Base-by-base conservation (phyloP, 2,797 vertebrate genomes). In the Sebastes elongatus region DNA sequence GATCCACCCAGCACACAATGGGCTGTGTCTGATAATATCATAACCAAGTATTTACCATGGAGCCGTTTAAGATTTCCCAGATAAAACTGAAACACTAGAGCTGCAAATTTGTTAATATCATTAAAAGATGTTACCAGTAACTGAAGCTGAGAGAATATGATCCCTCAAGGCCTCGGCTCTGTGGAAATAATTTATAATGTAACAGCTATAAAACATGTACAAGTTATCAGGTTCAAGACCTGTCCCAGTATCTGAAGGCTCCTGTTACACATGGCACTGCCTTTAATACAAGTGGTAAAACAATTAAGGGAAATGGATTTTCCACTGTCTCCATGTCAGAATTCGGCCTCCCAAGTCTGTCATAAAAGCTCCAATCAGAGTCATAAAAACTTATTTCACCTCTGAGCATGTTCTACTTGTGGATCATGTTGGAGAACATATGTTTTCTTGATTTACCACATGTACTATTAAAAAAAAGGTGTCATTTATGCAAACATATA, bases 101-200 rank as follows among this genome's bases (percentile, higher is more conserved):
- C 96, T 93, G 94, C 96, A 97, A 97, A 97, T 97, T 96, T 97
- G 97, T 97, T 99, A 99, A 99, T 99, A 97, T 97, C 97, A 97
- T 98, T 97, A 98, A 97, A 96, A 96, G 96, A 98, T 97, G 97
- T 98, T 98, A 99, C 95, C 96, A 96, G 93, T 96, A 98, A 97
- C 97, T 96, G 91, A 96, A 97, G 95, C 95, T 95, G 97, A 96
- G 97, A 97, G 96, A 97, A 97, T 95, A 96, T 83, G 96, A 97
- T 97, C 93, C 97, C 97, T 94, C 83, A 87, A 95, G 97, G 97
- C 95, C 95, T 80, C 69, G 80, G 94, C 46, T 94, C 97, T 97
- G 96, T 97, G 97, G 97, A 97, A 98, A 98, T 99, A 97, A 99
- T 99, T 99, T 97, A 98, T 97, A 97, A 97, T 97, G 96, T 97